Evolutionary conservation across 1,140 invertebrate species (phyloP), one percentile per base, ranked within the genome.

Genomic region (Liolophura sinensis): DNA sequence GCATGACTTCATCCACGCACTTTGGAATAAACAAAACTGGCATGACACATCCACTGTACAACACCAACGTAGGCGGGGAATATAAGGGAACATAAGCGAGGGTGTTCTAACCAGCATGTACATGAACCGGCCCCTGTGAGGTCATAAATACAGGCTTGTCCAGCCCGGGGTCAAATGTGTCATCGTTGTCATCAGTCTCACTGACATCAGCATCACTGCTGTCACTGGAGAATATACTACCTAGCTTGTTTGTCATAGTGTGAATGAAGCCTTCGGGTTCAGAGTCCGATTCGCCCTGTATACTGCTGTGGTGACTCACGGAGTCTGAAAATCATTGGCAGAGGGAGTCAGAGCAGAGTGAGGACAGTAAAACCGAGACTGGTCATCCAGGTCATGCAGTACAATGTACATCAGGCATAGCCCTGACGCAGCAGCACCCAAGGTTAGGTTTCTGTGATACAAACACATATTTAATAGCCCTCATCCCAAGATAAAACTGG

Each of bases 251-350:
- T 40, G 78, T 81, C 27, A 83, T 81, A 46, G 73, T 77, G 40
- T 77, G 74, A 48, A 83, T 78, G 20, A 82, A 72, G 24, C 77
- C 74, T 46, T 93, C 92, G 72, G 91, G 91, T 71, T 94, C 92
- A 0, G 91, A 92, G 81, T 93, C 92, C 0, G 91, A 92, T 68
- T 92, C 91, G 60, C 89, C 88, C 62, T 72, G 91, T 86, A 72
- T 91, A 87, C 79, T 81, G 58, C 74, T 78, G 63, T 80, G 81
- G 40, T 75, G 72, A 64, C 77, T 82, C 1, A 77, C n/a, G 25
- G 81, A 78, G 50, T 82, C 81, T 83, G 74, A 70, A 76, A 67
- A 79, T 78, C 31, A 40, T 3, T 40, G 31, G 31, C 31, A 40
- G 31, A 79, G 63, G 22, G 74, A 73, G 20, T n/a, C 60, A 71